Evolutionary conservation across 2,888 invertebrate genomes (phyloP).

Genomic region (Pyrocoelia pectoralis): DNA sequence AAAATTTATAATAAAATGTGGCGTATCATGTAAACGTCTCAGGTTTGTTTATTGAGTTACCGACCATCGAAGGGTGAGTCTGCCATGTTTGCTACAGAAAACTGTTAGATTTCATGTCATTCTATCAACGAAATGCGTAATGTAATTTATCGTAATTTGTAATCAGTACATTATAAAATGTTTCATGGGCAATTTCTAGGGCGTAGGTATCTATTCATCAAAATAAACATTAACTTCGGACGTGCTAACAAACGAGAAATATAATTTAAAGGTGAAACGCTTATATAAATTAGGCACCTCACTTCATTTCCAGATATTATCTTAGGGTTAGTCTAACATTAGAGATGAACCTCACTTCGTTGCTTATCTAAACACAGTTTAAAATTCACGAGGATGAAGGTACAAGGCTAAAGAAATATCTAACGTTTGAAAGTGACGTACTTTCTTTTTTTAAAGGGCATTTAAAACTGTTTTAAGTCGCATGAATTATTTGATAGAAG

Average conservation of each 20-base stretch:
- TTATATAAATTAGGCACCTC: conserved; percentile 25
- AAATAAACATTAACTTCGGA: conserved; percentile 17
- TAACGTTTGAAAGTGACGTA: not conserved
- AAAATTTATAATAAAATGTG: too few relatives aligned
- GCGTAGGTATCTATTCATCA: conserved; percentile 24
- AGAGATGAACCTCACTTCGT: conserved; percentile 7
- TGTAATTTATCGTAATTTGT: too few relatives aligned
- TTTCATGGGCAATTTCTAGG: not conserved
- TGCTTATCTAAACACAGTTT: conserved; percentile 19
- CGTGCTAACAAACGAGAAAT: conserved; percentile 19
- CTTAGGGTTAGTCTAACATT: conserved; percentile 23
- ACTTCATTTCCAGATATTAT: conserved; percentile 32
- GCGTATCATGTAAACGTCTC: too few relatives aligned
- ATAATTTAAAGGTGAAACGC: conserved; percentile 23
- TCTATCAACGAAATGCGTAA: too few relatives aligned
- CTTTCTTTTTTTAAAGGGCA: not conserved
- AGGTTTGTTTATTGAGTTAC: too few relatives aligned
- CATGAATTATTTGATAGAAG: conserved; percentile 8
- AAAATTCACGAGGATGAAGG: conserved; percentile 19
- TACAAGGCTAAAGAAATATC: conserved; percentile 8
- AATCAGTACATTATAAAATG: not conserved
- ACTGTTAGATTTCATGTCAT: too few relatives aligned
- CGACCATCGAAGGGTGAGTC: too few relatives aligned
- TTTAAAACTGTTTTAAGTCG: not conserved
- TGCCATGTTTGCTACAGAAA: too few relatives aligned